These are phyloP conservation scores for Centropus bengalensis DNA, from an alignment of 2,113 vertebrate species.

Conservation along the genomic window DNA sequence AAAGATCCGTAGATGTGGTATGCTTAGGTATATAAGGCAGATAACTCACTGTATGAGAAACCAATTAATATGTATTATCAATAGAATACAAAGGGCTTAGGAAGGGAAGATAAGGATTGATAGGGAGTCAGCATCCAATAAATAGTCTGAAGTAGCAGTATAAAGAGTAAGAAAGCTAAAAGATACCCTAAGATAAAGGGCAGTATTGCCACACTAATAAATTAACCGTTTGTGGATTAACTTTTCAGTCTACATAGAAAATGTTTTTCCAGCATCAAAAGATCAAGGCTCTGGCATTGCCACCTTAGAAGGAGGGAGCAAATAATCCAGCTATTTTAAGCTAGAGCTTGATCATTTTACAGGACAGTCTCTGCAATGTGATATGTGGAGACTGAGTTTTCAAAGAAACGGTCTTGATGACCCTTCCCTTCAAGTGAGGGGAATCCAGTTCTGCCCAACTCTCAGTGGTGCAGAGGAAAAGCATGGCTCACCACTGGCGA, in stretches of 20 bases:
- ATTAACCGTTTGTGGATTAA: not conserved
- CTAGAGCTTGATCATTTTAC: constrained; percentile 37
- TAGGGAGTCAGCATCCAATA: not conserved
- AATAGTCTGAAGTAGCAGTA: not conserved
- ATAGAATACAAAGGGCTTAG: not conserved
- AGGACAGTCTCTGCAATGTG: constrained; percentile 35
- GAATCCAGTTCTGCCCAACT: not conserved
- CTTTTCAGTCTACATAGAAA: not conserved
- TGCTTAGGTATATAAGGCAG: not conserved
- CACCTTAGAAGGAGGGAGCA: not conserved
- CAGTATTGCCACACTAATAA: not conserved
- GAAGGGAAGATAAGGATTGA: not conserved
- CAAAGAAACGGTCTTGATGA: not conserved
- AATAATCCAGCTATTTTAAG: constrained; percentile 58
- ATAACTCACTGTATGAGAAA: not conserved
- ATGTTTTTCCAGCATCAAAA: not conserved
- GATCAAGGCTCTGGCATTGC: not conserved
- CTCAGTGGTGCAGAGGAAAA: not conserved
- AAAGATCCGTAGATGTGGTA: not conserved
- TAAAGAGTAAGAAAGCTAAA: not conserved
- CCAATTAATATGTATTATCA: not conserved
- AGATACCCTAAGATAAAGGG: not conserved
- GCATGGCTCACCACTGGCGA: not conserved
- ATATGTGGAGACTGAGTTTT: not conserved
- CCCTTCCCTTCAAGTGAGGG: not conserved